phyloP scores from a whole-genome alignment of 2,113 vertebrate genomes.

The Piaya cayana region DNA sequence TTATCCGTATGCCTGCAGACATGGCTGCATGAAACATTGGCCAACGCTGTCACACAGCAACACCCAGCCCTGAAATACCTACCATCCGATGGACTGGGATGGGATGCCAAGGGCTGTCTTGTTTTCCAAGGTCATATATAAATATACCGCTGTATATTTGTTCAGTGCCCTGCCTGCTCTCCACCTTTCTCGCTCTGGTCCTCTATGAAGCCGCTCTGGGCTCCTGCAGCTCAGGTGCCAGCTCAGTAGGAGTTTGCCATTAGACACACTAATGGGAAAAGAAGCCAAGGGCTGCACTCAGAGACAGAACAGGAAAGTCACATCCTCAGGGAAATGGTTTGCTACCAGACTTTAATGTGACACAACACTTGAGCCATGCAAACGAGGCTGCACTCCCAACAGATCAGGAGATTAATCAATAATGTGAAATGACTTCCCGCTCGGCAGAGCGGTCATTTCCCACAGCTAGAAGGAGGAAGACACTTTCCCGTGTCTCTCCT shows the following conservation, averaged over 20 bases:
- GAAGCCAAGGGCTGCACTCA: not conserved
- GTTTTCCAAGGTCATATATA: constrained; percentile 29
- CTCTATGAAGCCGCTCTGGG: not conserved
- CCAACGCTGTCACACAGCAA: not conserved
- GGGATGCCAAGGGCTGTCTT: not conserved
- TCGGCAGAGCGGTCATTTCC: not conserved
- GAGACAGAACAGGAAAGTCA: not conserved
- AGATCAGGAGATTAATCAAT: not conserved
- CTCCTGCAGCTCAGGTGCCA: not conserved
- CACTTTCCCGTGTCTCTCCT: not conserved
- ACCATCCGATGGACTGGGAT: not conserved
- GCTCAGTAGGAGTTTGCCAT: not conserved
- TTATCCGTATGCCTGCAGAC: not conserved
- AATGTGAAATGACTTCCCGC: not conserved
- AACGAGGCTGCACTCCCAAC: not conserved
- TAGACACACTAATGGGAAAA: not conserved
- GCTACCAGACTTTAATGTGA: not conserved
- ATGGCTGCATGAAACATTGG: not conserved
- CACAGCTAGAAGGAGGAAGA: not conserved
- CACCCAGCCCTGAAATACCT: not conserved
- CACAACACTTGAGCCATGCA: not conserved
- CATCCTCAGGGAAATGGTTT: not conserved
- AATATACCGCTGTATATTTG: not conserved
- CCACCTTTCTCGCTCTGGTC: not conserved
- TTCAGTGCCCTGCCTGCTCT: not conserved